Conservation (phyloP, 53 echinoderm and acorn worm species). For the Holothuria leucospilota region DNA sequence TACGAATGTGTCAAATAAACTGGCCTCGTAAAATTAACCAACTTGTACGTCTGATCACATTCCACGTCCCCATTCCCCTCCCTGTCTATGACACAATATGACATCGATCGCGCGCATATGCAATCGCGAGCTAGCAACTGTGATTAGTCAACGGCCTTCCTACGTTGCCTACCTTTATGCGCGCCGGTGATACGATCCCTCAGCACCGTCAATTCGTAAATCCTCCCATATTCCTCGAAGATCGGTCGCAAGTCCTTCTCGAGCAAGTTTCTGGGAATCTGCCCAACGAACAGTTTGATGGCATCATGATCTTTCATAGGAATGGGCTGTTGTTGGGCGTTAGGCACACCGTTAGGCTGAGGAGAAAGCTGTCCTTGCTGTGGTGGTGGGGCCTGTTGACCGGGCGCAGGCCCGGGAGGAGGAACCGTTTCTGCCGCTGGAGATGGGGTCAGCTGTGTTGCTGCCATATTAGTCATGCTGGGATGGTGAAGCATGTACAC, state of each 20-base stretch:
- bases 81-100: no score
- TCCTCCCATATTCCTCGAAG: conserved; percentile 93
- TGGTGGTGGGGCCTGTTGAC: conserved; percentile 61
- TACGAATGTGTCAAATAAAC: no score
- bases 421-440: conserved; percentile 68
- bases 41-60: no score
- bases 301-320: conserved; percentile 99
- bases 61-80: no score
- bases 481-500: conserved; percentile 63
- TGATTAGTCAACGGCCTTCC: no score
- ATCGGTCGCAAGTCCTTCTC: conserved; percentile 97
- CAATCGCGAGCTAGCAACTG: no score
- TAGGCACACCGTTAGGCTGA: conserved; percentile 80
- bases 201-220: conserved; percentile 97
- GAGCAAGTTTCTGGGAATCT: conserved; percentile 95
- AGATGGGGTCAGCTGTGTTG: conserved; percentile 85
- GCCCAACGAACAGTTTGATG: conserved; percentile 97
- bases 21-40: no score
- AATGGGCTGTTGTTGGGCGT: conserved; percentile 88
- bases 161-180: conserved; percentile 81
- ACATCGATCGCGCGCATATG: no score
- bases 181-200: conserved; percentile 96
- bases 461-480: conserved; percentile 99
- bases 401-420: conserved; percentile 68
- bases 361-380: conserved; percentile 68